Conservation (phyloP, 2,113 vertebrate species). For the sheep (Ovis aries) region ARS-UI_Ramb_v3.0 NC_056079.1:40075501-40076000, state of each 20-base stretch:
- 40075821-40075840: not conserved
- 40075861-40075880: slow-evolving; percentile 57
- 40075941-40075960: slow-evolving; percentile 17
- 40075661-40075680: slow-evolving; percentile 64
- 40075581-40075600: slow-evolving; percentile 32
- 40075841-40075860: slow-evolving; percentile 66
- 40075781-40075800: slow-evolving; percentile 64
- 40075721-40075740: slow-evolving; percentile 73
- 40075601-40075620: slow-evolving; percentile 47
- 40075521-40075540: slow-evolving; percentile 67
- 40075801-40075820: slow-evolving; percentile 73
- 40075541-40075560: slow-evolving; percentile 49
- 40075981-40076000: not conserved
- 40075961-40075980: not conserved
- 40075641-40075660: slow-evolving; percentile 52
- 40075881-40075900: slow-evolving; percentile 57
- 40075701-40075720: slow-evolving; percentile 72
- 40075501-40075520: slow-evolving; percentile 54
- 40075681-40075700: slow-evolving; percentile 71
- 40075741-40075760: not conserved
- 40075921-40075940: slow-evolving; percentile 62
- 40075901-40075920: slow-evolving; percentile 11
- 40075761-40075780: slow-evolving; percentile 67
- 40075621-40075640: slow-evolving; percentile 36
- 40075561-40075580: not conserved